Evolutionary conservation across 2,113 vertebrate species (phyloP), one percentile per base, ranked within the genome.

Genomic region (Stictonetta naevosa): DNA sequence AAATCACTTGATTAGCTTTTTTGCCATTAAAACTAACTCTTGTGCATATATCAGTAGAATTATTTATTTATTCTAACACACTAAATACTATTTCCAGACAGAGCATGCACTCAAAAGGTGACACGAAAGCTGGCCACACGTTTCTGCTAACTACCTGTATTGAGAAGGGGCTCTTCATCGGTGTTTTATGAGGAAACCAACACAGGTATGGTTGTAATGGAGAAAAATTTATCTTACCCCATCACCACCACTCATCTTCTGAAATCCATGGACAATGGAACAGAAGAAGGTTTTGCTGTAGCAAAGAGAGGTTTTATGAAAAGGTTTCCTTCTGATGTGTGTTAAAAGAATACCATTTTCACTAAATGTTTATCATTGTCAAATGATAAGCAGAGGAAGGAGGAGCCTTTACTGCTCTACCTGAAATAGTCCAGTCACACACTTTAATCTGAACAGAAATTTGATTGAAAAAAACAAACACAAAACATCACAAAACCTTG

Each of bases 1-100:
- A 95, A 93, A 96, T 36, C 34, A 92, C 86, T 95, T 92, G 83
- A 93, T 81, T 73, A 64, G 11, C 11, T 63, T 81, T 93, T 68
- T 88, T 77, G 55, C 86, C 71, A 90, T 86, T 95, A 95, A 89
- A 92, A 85, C 21, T 89, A 85, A 91, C 78, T 62, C 52, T 26
- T 91, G 29, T 60, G 60, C 78, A 79, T 14, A 56, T 69, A 81
- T 74, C 48, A 84, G 42, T 55, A 59, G 78, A 69, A 93, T 83
- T 94, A 90, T 85, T 95, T 92, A 90, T 91, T 92, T 90, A 69
- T 72, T 74, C 69, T 38, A 38, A 36, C 23, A 36, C 82, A 86
- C 88, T 87, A 83, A 75, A 91, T 91, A 10, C 20, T 42, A 10
- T 68, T 93, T 82, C 20, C 56, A 83, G 75, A 64, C 72, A 91